phyloP scores from a whole-genome alignment of 1,140 invertebrate species.

The Drosophila mauritiana region DNA sequence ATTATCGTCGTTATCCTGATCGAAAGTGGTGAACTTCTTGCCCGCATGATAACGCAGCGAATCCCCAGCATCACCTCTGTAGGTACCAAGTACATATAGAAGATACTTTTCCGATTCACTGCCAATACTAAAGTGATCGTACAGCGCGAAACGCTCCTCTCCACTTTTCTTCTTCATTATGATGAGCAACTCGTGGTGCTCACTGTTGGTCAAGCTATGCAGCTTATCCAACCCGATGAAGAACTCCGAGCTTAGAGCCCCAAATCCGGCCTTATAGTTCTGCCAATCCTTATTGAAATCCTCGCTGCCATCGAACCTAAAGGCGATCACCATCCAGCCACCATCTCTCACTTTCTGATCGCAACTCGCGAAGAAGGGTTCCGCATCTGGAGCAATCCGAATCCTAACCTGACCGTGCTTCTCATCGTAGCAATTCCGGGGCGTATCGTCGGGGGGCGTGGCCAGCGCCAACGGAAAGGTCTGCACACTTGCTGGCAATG shows the following conservation, averaged over 20 bases:
- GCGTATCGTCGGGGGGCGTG: slow-evolving; percentile 22
- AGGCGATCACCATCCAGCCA: slow-evolving; percentile 88
- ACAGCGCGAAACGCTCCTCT: slow-evolving; percentile 86
- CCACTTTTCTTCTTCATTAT: slow-evolving; percentile 87
- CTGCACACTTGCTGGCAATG: neutral
- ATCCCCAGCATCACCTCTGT: slow-evolving; percentile 88
- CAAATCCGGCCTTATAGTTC: slow-evolving; percentile 88
- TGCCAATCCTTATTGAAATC: slow-evolving; percentile 87
- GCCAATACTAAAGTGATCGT: slow-evolving; percentile 88
- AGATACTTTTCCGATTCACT: slow-evolving; percentile 88
- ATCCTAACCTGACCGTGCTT: slow-evolving; percentile 58
- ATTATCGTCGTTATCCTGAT: slow-evolving; percentile 90
- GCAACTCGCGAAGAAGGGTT: slow-evolving; percentile 88
- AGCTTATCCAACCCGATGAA: slow-evolving; percentile 88
- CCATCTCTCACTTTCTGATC: slow-evolving; percentile 85
- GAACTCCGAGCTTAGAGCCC: slow-evolving; percentile 87
- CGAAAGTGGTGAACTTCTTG: slow-evolving; percentile 89
- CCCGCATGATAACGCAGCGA: slow-evolving; percentile 89
- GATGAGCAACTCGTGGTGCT: slow-evolving; percentile 87
- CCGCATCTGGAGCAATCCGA: slow-evolving; percentile 10
- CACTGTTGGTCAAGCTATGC: slow-evolving; percentile 86
- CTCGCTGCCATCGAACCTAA: slow-evolving; percentile 87
- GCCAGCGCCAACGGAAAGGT: neutral
- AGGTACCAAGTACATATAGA: slow-evolving; percentile 87
- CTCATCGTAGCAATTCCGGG: slow-evolving; percentile 48